Conservation (phyloP, 2,888 invertebrate genomes). For the Iselma pallidipennis region DNA sequence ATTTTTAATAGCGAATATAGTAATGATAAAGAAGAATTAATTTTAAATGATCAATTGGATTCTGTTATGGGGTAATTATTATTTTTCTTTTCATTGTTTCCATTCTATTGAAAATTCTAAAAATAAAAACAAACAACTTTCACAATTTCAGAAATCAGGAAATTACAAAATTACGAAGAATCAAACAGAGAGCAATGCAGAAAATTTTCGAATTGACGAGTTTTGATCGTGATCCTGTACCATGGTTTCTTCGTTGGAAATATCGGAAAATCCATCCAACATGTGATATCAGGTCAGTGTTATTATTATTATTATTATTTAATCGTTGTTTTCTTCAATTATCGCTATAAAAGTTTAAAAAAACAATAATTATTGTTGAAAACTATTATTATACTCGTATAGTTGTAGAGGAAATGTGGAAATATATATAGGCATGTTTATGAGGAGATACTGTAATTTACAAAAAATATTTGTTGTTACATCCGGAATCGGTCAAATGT, state of each 20-base stretch:
- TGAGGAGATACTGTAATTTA: neutral
- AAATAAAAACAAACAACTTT: neutral
- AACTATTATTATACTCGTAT: neutral
- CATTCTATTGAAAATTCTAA: too few relatives aligned
- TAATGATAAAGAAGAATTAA: neutral
- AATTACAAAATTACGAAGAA: neutral
- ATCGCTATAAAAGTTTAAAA: too few relatives aligned
- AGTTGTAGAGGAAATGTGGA: neutral
- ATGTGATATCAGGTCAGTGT: neutral
- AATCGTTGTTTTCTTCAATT: neutral
- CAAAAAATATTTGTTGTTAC: neutral
- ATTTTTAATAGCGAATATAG: neutral
- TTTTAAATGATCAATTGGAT: neutral
- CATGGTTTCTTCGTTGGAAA: conserved; percentile 3
- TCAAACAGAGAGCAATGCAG: neutral
- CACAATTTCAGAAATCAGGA: neutral
- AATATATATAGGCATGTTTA: neutral
- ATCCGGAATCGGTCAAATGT: neutral
- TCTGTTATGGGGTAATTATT: neutral
- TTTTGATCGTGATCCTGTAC: neutral
- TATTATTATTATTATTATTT: neutral
- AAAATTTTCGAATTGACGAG: neutral
- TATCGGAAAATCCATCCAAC: conserved; percentile 2
- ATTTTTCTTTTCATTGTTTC: neutral
- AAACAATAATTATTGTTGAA: too few relatives aligned